These are phyloP conservation scores for Byasa hedistus DNA, from an alignment of 2,888 invertebrate genomes.

Conservation along the genomic window DNA sequence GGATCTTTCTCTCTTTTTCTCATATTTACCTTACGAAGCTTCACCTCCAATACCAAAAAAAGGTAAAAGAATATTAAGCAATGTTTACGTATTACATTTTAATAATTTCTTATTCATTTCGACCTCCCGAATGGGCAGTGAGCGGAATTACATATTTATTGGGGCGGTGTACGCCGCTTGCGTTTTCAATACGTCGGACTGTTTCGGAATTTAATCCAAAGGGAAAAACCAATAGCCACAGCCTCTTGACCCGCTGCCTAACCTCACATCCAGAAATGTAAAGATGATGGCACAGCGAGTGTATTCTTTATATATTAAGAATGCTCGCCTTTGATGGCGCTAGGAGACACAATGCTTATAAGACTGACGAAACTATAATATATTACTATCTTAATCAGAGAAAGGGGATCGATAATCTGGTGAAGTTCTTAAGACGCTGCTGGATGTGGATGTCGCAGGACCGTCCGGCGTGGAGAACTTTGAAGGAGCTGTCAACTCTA, in stretches of 20 bases:
- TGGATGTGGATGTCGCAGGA: too few species aligned
- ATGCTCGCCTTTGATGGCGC: too few species aligned
- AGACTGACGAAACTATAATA: too few species aligned
- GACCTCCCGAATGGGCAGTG: not conserved
- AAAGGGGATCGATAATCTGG: too few species aligned
- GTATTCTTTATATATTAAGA: conserved; percentile 1
- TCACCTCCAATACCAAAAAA: not conserved
- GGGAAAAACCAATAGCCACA: conserved; percentile 46
- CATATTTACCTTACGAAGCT: not conserved
- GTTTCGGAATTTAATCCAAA: conserved; percentile 47
- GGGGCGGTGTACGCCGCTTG: conserved; percentile 31
- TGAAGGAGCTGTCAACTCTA: too few species aligned
- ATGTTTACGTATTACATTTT: not conserved
- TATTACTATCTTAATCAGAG: too few species aligned
- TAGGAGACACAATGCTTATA: too few species aligned
- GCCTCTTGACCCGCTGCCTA: conserved; percentile 43
- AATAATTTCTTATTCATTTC: conserved; percentile 11
- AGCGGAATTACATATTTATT: conserved; percentile 18
- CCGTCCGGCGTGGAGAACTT: too few species aligned
- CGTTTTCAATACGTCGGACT: conserved; percentile 34
- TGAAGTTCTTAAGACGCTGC: too few species aligned
- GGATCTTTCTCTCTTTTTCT: too few species aligned
- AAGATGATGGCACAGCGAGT: conserved; percentile 32
- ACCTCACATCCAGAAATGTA: conserved; percentile 33
- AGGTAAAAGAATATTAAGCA: too few species aligned